Base-by-base conservation (phyloP, 2,113 vertebrate genomes). In the Lanius ludovicianus region DNA sequence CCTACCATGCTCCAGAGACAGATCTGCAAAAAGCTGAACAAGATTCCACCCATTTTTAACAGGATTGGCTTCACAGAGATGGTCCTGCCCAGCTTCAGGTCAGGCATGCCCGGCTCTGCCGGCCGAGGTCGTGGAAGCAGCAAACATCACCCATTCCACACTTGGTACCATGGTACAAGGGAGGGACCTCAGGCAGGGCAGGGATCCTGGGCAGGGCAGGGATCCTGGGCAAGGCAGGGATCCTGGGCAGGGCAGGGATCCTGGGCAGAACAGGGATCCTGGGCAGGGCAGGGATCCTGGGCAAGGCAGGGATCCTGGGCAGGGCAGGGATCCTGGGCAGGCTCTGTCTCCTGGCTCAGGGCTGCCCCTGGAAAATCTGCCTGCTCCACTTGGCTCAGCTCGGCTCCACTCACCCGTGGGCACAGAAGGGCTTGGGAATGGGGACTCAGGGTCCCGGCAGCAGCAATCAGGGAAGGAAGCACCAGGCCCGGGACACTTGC, bases 371-470 rank as follows among this genome's bases (percentile, higher is more conserved):
- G 44, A 60, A 75, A 84, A 44, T 49, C 37, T 53, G 27, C 13
- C 63, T 49, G 55, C 33, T 55, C 31, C 7, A 2, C 62, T 68
- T 2, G 35, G 47, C 65, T 82, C 6, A 3, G 75, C 50, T 7
- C 2, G 4, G 64, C 56, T 68, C 71, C 0, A 0, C 53, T 83
- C 0, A 6, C 50, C 57, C 1, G 0, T 2, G 8, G 80, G 86
- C 76, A 73, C 9, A 28, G 81, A 79, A 84, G 16, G 2, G 3
- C 53, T 73, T 23, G 67, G 25, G 28, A 73, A 74, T 3, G 33
- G 74, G 65, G 84, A 87, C 12, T 20, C 25, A 4, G 28, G 50
- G 39, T 83, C 70, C 53, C 3, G 2, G 63, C 33, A 93, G 82
- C 56, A 67, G 76, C 90, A 47, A 15, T 23, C 47, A 15, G 56